A percentile compares a stretch with the other conserved stretches of the same genome.
Conservation (phyloP, 1,140 invertebrate genomes). For the Ceratitis capitata region DNA sequence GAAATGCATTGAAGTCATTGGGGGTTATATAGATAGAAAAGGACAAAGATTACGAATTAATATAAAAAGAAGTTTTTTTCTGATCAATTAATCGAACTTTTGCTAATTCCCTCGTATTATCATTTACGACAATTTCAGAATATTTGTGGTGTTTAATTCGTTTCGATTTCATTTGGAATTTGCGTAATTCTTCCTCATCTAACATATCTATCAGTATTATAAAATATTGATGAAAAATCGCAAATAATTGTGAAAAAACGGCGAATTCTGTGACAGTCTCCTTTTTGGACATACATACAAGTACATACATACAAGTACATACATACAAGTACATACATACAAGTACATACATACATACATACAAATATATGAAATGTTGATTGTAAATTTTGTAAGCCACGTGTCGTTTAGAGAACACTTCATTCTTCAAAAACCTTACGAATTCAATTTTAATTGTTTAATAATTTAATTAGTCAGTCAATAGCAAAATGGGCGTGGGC, state of each 20-base stretch:
- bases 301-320: too few relatives aligned
- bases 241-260: neutral
- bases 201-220: neutral
- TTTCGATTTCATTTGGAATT: conserved; percentile 26
- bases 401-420: neutral
- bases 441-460: neutral
- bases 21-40: too few relatives aligned
- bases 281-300: too few relatives aligned
- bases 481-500: neutral
- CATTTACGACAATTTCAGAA: neutral
- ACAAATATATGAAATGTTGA: neutral
- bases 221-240: neutral
- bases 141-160: neutral
- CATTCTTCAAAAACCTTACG: neutral
- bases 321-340: too few relatives aligned
- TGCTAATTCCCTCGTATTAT: too few relatives aligned
- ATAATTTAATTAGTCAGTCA: neutral
- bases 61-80: too few relatives aligned
- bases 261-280: neutral
- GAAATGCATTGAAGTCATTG: too few relatives aligned
- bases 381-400: neutral
- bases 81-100: too few relatives aligned
- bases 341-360: too few relatives aligned
- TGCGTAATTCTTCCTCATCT: neutral
- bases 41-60: too few relatives aligned